Conservation (phyloP, 2,113 vertebrate genomes). For the Heliornis fulica region DNA sequence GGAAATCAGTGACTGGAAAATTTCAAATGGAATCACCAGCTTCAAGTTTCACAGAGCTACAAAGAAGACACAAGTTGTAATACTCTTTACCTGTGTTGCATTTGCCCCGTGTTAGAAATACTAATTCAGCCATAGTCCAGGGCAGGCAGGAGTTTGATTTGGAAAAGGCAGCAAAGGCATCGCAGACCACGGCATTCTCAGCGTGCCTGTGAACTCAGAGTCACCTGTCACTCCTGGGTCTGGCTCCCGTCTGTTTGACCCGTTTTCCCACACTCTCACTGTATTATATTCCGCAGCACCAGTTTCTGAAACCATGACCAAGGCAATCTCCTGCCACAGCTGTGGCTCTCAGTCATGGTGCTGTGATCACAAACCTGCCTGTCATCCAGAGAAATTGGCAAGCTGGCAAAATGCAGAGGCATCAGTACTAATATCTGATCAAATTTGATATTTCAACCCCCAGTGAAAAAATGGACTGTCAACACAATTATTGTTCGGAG, state of each 20-base stretch:
- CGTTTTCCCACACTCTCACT: not conserved
- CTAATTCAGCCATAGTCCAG: not conserved
- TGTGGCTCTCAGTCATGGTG: not conserved
- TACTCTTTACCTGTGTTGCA: not conserved
- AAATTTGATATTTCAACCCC: constrained; percentile 53
- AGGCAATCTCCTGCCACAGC: constrained; percentile 4
- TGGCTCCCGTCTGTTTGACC: not conserved
- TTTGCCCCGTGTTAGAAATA: not conserved
- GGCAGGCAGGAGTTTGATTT: not conserved
- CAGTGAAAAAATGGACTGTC: constrained; percentile 52
- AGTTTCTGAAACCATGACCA: not conserved
- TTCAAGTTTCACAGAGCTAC: not conserved
- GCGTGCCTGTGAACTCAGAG: not conserved
- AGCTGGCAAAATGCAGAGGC: constrained; percentile 20
- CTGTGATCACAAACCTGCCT: not conserved
- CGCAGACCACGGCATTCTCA: not conserved
- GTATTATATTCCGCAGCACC: not conserved
- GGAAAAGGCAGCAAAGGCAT: not conserved
- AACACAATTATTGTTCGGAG: constrained; percentile 39
- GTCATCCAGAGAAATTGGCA: constrained; percentile 36
- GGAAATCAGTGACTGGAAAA: not conserved
- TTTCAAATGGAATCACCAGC: not conserved
- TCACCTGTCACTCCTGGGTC: not conserved
- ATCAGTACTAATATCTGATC: constrained; percentile 47
- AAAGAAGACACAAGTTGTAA: not conserved